phyloP scores from a whole-genome alignment of 2,113 vertebrate genomes.

The Anhinga anhinga region DNA sequence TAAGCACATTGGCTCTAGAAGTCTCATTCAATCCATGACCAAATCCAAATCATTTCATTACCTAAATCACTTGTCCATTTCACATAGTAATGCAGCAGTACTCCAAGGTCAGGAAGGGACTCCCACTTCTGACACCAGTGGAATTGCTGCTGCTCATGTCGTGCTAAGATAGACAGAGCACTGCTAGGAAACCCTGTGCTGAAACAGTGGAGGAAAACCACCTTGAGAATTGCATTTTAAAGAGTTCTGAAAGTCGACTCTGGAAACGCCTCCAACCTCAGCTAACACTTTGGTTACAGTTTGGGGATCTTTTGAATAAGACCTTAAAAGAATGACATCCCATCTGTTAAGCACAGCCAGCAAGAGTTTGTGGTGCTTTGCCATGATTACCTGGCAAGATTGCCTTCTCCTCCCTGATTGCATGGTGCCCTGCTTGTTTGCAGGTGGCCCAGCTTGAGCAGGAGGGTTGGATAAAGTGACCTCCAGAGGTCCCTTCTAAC shows the following conservation, averaged over 20 bases:
- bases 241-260: neutral
- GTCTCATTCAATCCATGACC: neutral
- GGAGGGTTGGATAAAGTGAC: too few relatives aligned
- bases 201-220: neutral
- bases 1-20: neutral
- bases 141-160: neutral
- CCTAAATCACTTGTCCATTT: neutral
- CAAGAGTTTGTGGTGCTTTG: too few relatives aligned
- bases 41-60: neutral
- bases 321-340: too few relatives aligned
- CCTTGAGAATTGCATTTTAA: accelerated
- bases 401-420: too few relatives aligned
- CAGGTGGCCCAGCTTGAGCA: too few relatives aligned
- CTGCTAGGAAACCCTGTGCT: neutral
- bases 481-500: too few relatives aligned
- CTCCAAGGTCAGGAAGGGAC: neutral
- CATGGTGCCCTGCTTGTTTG: too few relatives aligned
- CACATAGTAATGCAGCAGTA: neutral
- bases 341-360: too few relatives aligned
- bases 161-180: neutral
- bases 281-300: neutral
- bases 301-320: too few relatives aligned
- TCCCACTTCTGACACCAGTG: neutral
- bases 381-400: too few relatives aligned
- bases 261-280: neutral